Evolutionary conservation across 2,113 vertebrate species (phyloP).

Genomic region (Rhynchopsitta pachyrhyncha): DNA sequence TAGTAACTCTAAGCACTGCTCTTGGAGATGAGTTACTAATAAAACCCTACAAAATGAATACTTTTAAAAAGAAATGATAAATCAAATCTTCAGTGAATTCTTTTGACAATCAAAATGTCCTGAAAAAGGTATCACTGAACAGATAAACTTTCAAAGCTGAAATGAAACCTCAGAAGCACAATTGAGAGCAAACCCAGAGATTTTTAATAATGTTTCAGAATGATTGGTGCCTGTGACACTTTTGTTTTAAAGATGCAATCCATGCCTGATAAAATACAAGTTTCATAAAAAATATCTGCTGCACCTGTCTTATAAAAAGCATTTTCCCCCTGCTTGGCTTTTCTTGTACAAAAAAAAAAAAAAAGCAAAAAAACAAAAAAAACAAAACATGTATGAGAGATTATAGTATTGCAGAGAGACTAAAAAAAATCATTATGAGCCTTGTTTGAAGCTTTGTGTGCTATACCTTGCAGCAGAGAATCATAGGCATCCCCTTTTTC

Average conservation of each 20-base stretch:
- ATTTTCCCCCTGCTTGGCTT: not conserved
- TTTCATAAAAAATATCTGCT: not conserved
- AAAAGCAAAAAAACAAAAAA: not conserved
- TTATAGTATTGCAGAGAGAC: not conserved
- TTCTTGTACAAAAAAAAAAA: not conserved
- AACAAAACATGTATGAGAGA: not conserved
- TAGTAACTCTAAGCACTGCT: not conserved
- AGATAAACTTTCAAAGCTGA: not conserved
- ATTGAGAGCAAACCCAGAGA: not conserved
- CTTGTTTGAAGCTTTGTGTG: not conserved
- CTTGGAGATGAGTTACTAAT: not conserved
- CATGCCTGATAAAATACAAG: constrained; percentile 1
- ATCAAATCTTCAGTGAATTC: not conserved
- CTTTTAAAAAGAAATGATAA: not conserved
- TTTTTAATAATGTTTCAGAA: constrained; percentile 7
- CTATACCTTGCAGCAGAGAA: not conserved
- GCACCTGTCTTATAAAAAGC: not conserved
- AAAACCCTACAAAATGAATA: not conserved
- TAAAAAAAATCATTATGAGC: not conserved
- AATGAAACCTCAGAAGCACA: not conserved
- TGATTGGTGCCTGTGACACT: not conserved
- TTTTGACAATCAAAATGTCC: not conserved
- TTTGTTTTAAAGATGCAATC: constrained; percentile 4
- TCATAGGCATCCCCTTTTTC: not conserved
- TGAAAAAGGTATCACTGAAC: not conserved